Evolutionary conservation across 2,797 vertebrate species (phyloP).

Genomic region (Cottoperca gobio): DNA sequence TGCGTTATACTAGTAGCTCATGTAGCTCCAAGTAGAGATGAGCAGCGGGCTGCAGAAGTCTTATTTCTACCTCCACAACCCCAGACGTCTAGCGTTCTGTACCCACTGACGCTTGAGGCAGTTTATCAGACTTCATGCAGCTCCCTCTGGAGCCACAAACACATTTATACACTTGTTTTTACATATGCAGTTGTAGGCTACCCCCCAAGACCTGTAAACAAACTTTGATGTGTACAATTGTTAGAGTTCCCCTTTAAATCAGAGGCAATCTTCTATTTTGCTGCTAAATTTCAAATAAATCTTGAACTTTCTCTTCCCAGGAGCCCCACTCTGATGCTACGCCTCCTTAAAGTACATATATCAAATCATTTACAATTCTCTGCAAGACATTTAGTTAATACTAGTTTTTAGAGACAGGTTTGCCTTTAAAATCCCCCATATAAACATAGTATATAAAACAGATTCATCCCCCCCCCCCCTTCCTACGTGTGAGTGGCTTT

Average conservation of each 20-base stretch:
- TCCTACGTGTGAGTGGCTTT: slow-evolving; percentile 25
- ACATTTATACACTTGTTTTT: not conserved
- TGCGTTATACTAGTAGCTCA: not conserved
- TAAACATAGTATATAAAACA: not conserved
- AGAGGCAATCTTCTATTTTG: not conserved
- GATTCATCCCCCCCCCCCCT: no score
- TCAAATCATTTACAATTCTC: slow-evolving; percentile 2
- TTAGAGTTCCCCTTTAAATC: not conserved
- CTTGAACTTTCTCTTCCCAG: no score
- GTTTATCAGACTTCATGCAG: not conserved
- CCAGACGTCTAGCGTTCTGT: not conserved
- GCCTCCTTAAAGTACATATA: not conserved
- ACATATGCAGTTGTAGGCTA: not conserved
- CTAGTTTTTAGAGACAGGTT: not conserved
- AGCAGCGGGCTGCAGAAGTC: no score
- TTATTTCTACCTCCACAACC: not conserved
- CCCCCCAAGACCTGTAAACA: slow-evolving; percentile 1
- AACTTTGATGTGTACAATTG: not conserved
- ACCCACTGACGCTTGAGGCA: not conserved
- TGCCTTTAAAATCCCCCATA: not conserved
- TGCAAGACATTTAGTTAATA: not conserved
- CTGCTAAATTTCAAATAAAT: not conserved
- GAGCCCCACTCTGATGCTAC: no score
- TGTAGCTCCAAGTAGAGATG: not conserved
- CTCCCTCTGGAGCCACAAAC: not conserved